Evolutionary conservation across 2,113 vertebrate genomes (phyloP).

Genomic region (rat (Rattus norvegicus)): GRCr8 NC_086019.1:35641501-35642000

Average conservation of each 20-base stretch:
- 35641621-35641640: not conserved
- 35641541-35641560: not conserved
- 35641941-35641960: not conserved
- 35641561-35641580: not conserved
- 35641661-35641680: not conserved
- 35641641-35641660: not conserved
- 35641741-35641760: not conserved
- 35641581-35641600: not conserved
- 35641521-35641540: not conserved
- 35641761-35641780: not conserved
- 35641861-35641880: not conserved
- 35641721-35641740: not conserved
- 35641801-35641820: not conserved
- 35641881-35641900: not conserved
- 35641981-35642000: too few species aligned
- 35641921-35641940: not conserved
- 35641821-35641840: not conserved
- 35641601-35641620: not conserved
- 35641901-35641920: not conserved
- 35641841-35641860: not conserved
- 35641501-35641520: not conserved
- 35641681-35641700: not conserved
- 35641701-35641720: not conserved
- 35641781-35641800: not conserved
- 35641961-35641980: not conserved